Conservation (phyloP, 2,888 invertebrate species). For the Habroteleia sp. region DNA sequence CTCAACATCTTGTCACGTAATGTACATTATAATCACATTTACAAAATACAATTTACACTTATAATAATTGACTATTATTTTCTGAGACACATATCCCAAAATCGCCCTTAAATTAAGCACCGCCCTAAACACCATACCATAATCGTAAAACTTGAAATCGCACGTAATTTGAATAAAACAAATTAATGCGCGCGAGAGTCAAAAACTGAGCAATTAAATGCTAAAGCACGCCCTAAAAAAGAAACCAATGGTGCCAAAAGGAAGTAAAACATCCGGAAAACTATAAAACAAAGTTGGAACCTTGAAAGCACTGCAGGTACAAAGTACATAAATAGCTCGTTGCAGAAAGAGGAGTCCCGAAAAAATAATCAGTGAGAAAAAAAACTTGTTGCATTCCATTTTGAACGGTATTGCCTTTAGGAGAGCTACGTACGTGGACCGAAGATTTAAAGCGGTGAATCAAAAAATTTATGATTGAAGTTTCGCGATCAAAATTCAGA, state of each 20-base stretch:
- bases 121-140: slow-evolving; percentile 36
- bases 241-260: no score
- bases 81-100: slow-evolving; percentile 41
- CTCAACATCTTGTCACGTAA: slow-evolving; percentile 12
- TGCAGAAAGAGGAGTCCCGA: slow-evolving; percentile 37
- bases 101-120: slow-evolving; percentile 35
- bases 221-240: slow-evolving; percentile 6
- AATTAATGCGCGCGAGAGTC: slow-evolving; percentile 15
- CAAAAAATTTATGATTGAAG: slow-evolving; percentile 60
- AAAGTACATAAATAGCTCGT: slow-evolving; percentile 54
- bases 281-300: slow-evolving; percentile 42
- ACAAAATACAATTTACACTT: slow-evolving; percentile 43
- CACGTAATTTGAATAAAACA: slow-evolving; percentile 34
- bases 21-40: slow-evolving; percentile 43
- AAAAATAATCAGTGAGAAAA: slow-evolving; percentile 36
- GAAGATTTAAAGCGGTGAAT: slow-evolving; percentile 51
- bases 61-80: slow-evolving; percentile 48
- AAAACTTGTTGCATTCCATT: slow-evolving; percentile 60
- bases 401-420: slow-evolving; percentile 52
- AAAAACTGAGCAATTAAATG: slow-evolving; percentile 35
- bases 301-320: slow-evolving; percentile 36
- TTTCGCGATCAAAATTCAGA: slow-evolving; percentile 61
- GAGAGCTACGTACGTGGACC: slow-evolving; percentile 36
- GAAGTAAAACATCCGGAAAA: slow-evolving; percentile 9
- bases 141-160: slow-evolving; percentile 15